A percentile compares a stretch with the other conserved stretches of the same genome.
These are phyloP conservation scores for Elephantulus edwardii DNA, from an alignment of 2,113 vertebrate genomes.

Conservation along the genomic window DNA sequence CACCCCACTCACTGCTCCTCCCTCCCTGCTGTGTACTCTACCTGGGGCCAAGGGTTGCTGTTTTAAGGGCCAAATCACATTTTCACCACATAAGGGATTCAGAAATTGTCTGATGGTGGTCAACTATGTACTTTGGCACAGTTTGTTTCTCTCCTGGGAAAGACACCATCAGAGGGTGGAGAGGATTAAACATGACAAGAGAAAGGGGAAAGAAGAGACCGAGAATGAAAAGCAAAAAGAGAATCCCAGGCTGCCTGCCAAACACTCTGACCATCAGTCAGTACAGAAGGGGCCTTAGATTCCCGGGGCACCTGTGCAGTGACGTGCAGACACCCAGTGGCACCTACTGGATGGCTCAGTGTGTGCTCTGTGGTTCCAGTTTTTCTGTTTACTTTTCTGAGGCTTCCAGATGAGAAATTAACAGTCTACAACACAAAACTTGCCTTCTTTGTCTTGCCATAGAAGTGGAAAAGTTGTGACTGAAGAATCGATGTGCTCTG, in stretches of 20 bases:
- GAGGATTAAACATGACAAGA: not conserved
- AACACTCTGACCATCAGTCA: not conserved
- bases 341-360: not conserved
- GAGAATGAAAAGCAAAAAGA: not conserved
- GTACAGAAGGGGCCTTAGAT: not conserved
- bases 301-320: not conserved
- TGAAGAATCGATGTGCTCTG: fast-evolving
- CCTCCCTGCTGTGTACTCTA: fast-evolving
- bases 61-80: not conserved
- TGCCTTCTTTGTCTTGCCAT: not conserved
- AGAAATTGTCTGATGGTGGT: not conserved
- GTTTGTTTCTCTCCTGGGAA: not conserved
- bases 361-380: fast-evolving
- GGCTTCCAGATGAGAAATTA: not conserved
- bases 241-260: not conserved
- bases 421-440: not conserved
- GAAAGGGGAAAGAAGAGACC: not conserved
- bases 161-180: not conserved
- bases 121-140: not conserved
- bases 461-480: not conserved
- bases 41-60: not conserved
- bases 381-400: not conserved
- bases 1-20: not conserved
- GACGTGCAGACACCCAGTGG: fast-evolving
- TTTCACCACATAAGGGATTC: not conserved